Base-by-base conservation (phyloP, 2,797 vertebrate species). In the Chelmon rostratus region DNA sequence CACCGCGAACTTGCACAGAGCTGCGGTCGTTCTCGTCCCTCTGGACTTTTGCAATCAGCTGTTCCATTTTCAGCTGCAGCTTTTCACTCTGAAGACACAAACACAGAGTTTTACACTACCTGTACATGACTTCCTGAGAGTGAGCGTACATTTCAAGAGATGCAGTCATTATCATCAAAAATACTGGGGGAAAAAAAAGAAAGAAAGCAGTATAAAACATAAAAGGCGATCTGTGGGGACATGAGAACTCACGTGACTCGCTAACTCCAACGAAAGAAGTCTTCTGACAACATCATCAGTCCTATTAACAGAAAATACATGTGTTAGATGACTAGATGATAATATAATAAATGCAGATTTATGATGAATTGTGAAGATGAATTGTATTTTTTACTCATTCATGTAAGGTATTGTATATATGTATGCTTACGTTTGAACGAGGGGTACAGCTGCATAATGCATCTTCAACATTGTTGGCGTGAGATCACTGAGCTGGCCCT, bases 241-340 rank as follows among this genome's bases (percentile, higher is more conserved):
- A 19, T 1, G 19, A 62, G n/a, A 33, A 93, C 97, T 95, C 88
- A 99, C 98, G 85, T 97, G 96, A 86, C 80, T 96, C 10, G 96
- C 97, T 89, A 99, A 94, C 90, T 99, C 98, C 95, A 99, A 79
- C 0, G 97, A 96, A 73, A 99, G 86, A 28, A 99, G 82, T 76
- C 95, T 96, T 92, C 90, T 97, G 73, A 99, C 96, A 6, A 98
- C 31, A 80, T 97, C 97, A 31, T 98, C 96, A 25, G 96, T 93
- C 8, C 98, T 99, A 86, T 69, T 86, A 76, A 85, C 21, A 88
- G 15, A 87, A 86, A 78, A 88, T 8, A 78, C 6, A 80, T 25
- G 13, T 79, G 13, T 79, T 33, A 77, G 10, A 12, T 38, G 10
- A 65, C 10, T 47, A 65, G 6, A 28, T 23, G 1, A 58, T 31